Conservation (phyloP, 2,888 invertebrate genomes). For the Dioctria linearis region DNA sequence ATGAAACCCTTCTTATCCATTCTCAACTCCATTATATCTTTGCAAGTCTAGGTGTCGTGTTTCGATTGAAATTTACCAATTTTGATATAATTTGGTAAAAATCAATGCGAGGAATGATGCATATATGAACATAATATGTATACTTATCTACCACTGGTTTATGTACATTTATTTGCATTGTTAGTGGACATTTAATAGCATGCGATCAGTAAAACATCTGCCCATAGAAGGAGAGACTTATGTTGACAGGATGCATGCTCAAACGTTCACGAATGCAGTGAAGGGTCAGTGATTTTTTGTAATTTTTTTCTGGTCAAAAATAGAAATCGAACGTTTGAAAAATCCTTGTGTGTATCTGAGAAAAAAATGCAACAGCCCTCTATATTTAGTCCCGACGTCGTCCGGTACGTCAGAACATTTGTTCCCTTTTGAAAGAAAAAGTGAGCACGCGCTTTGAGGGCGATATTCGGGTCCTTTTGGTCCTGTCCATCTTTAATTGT, state of each 20-base stretch:
- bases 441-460: conserved; percentile 13
- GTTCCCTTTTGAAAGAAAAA: not conserved
- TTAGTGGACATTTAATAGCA: conserved; percentile 48
- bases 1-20: not conserved
- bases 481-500: conserved; percentile 51
- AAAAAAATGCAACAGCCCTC: conserved; percentile 27
- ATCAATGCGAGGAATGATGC: conserved; percentile 11
- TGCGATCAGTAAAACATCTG: conserved; percentile 44
- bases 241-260: conserved; percentile 32
- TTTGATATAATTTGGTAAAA: conserved; percentile 27
- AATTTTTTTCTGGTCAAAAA: conserved; percentile 45
- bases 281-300: conserved; percentile 48
- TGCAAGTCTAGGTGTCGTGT: not conserved
- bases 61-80: conserved; percentile 1
- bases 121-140: not conserved
- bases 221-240: conserved; percentile 26
- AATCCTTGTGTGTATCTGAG: conserved; percentile 3
- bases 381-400: not conserved
- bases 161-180: conserved; percentile 38
- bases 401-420: conserved; percentile 1
- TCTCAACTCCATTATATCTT: not conserved
- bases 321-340: conserved; percentile 47
- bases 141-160: not conserved
- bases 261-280: not conserved
- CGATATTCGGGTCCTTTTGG: conserved; percentile 41